Evolutionary conservation across 2,888 invertebrate genomes (phyloP), one percentile per base, ranked within the genome.

Genomic region (Dyspetes luteomarginatus): DNA sequence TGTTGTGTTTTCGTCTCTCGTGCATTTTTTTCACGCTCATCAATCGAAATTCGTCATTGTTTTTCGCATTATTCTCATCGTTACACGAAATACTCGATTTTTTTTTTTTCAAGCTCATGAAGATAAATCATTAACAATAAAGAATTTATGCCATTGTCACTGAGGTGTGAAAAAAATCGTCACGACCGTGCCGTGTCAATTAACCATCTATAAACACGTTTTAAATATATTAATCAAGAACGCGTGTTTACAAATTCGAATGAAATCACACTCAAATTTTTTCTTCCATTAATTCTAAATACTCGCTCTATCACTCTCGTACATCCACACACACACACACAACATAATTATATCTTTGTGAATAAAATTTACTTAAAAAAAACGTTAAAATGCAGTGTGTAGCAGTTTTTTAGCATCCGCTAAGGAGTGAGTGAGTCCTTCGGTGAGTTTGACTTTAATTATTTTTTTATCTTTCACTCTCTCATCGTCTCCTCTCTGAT

Each of bases 361-460:
- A 58, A 43, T 24, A 28, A 24, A 24, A 7, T 45, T 15, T 26
- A 73, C n/a, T 68, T 64, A 12, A 26, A 30, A 56, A 58, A 69
- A 43, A 68, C 36, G 36, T 71, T 86, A 88, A 71, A 76, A 90
- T 90, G 90, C 86, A 86, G 87, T 84, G 86, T 80, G 82, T 84
- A 60, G 82, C 85, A 81, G 91, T 91, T 91, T 91, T 91, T 90
- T 91, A 91, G 91, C 91, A 90, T 88, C 83, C 78, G 86, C 85
- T 87, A 80, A 85, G 84, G 60, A 83, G 81, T 85, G 83, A 84
- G 78, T 77, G 76, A 83, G 82, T 85, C 81, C 85, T 86, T 88
- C 74, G 90, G 91, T 91, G 62, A 91, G 91, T 89, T 26, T 55
- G 0, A 15, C 15, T 7, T 36, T 52, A 15, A n/a, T n/a, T n/a